Evolutionary conservation across 2,113 vertebrate species (phyloP), one percentile per base, ranked within the genome.

Genomic region (Gasterosteus aculeatus): DNA sequence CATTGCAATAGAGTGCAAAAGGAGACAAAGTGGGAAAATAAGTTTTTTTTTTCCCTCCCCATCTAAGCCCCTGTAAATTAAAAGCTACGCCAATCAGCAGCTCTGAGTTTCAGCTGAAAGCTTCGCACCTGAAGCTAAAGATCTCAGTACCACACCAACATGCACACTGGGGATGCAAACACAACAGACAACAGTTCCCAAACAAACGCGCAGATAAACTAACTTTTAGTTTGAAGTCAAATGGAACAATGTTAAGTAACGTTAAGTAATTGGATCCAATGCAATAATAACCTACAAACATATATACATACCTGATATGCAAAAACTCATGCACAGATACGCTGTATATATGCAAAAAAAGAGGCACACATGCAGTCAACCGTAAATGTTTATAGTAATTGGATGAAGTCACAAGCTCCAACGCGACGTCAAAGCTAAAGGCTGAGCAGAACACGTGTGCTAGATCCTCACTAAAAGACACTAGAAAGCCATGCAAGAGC

Each of bases 401-500:
- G 7, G 56, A 68, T 38, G 2, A 71, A 65, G 71, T 60, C 26
- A 81, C 83, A 65, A 69, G 70, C 22, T 66, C n/a, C 57, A 62
- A n/a, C 60, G 29, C 67, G 38, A 56, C 68, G 18, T 61, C 44
- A 69, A 54, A 76, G 63, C 26, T 16, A 29, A 51, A 83, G 35
- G 72, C 51, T 26, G 64, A 82, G 26, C 54, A 75, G 51, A 33
- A 73, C n/a, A 46, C 19, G 54, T 39, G 59, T 59, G 29, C 59
- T 72, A 67, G 7, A 84, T 70, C 49, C 56, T 73, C 64, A 87
- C 68, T 74, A 85, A 78, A 47, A 78, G 64, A 76, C 82, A n/a
- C n/a, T n/a, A n/a, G n/a, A n/a, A n/a, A n/a, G n/a, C n/a, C n/a
- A 85, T 85, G 86, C 86, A 81, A 66, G 62, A 89, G 79, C 26